Base-by-base conservation (phyloP, 2,797 vertebrate species). In the Coregonus ussuriensis region DNA sequence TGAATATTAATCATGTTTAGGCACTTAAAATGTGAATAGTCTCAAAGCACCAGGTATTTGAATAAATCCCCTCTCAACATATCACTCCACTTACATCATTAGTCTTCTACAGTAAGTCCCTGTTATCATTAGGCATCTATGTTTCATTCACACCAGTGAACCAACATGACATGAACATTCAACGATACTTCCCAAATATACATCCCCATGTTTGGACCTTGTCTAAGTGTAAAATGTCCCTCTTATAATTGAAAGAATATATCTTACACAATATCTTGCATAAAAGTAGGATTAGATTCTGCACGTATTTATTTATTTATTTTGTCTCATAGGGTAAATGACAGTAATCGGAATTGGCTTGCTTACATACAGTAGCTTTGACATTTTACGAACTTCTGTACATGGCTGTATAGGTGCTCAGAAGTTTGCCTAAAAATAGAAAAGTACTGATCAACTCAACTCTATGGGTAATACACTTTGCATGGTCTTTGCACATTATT, bases 1-100 rank as follows among this genome's bases (percentile, higher is more conserved):
- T 91, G 92, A 93, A 83, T 94, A 85, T 89, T 91, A 89, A 82
- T 93, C 90, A 88, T 94, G 85, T 87, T 91, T 87, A 81, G 88
- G 86, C 85, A 63, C 82, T 91, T 93, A 93, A 91, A 91, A 95
- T 94, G 93, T 93, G 94, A 93, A 90, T 91, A 91, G 87, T 76
- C 91, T 90, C 89, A 90, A 90, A 89, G 85, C 88, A 86, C 78
- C 92, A 95, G 94, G 94, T 95, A 94, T 94, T 94, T 91, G 83
- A 86, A 78, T 65, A 2, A 74, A 79, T 53, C 75, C 79, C 77
- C 78, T 83, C 68, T 56, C 63, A 73, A 59, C 81, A 71, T 77
- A 13, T 81, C 85, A 79, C 69, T 77, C 35, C 54, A 3, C 75
- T 74, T 3, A 18, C 3, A 18, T 67, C 81, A 74, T 87, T 84